Base-by-base conservation (phyloP, 2,888 invertebrate genomes). In the Drosophila seclusa region DNA sequence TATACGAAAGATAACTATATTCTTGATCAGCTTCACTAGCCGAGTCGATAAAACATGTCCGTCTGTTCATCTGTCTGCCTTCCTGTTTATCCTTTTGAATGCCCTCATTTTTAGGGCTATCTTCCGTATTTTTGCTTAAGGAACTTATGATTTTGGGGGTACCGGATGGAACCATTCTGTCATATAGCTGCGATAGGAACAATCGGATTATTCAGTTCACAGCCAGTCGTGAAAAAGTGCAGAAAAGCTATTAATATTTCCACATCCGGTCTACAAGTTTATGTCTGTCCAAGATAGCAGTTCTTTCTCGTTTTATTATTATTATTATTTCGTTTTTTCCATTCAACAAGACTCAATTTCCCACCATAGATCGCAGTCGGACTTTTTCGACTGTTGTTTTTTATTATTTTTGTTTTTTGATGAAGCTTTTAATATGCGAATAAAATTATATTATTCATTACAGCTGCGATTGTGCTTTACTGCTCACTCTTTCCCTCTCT, bases 381-480 rank as follows among this genome's bases (percentile, higher is more conserved):
- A 21, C 18, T 13, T 13, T n/a, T 36, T 32, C 21, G 13, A 21
- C 13, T 29, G 4, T 21, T n/a, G 1, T 53, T 34, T 21, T 32
- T 53, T 21, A 4, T 52, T 21, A 18, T 34, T 54, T 36, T 21
- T 8, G 21, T 24, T 54, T 36, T 29, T 29, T 4, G 11, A 13
- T n/a, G 27, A 11, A 4, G 27, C 61, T 58, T 34, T 29, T 36
- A n/a, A 32, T 38, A 38, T 8, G 38, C 8, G 52, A 61, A 38
- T 63, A 55, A 54, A 59, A 59, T 59, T 11, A 11, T 32, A 59
- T 74, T 66, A 60, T 68, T 54, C 45, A 42, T 55, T 52, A 49
- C 52, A 48, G 40, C 27, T 61, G 40, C 4, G 11, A 34, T 60
- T 36, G 29, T 21, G 21, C 13, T 36, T 31, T 34, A n/a, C 40